Percentiles rank a stretch among this genome's conserved stretches.
These are phyloP conservation scores for Drosophila lowei DNA, from an alignment of 1,140 invertebrate genomes.

Conservation along the genomic window DNA sequence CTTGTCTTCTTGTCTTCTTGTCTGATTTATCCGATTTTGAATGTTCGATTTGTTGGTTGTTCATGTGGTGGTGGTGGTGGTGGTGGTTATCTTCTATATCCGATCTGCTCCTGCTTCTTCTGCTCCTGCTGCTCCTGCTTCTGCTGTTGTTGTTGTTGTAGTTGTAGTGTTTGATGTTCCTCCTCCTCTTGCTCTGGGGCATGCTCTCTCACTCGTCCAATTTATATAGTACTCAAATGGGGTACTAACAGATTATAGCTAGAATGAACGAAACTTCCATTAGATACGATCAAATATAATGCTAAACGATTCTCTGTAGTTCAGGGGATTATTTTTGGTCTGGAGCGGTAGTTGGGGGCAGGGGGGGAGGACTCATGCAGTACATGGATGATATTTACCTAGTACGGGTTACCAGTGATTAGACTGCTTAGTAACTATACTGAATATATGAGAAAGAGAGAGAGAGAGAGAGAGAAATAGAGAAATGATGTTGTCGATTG, in stretches of 20 bases:
- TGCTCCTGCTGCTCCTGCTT: not conserved
- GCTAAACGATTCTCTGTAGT: too few species aligned
- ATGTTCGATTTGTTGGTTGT: conserved; percentile 17
- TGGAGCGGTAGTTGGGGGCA: too few species aligned
- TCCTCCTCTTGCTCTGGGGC: conserved; percentile 7
- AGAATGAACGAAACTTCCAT: conserved; percentile 31
- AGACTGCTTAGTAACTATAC: conserved; percentile 77
- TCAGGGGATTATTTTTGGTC: too few species aligned
- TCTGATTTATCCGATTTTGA: conserved; percentile 13
- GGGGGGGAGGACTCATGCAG: too few species aligned
- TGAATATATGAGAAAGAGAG: conserved; percentile 36
- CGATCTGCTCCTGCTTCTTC: conserved; percentile 18
- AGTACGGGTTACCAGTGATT: conserved; percentile 68
- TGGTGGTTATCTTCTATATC: conserved; percentile 37
- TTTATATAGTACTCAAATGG: conserved; percentile 65
- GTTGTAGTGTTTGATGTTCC: conserved; percentile 9
- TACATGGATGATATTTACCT: conserved; percentile 65
- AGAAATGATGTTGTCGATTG: not conserved
- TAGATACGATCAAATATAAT: not conserved
- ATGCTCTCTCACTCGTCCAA: conserved; percentile 49
- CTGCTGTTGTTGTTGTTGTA: not conserved
- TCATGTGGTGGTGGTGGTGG: conserved; percentile 23
- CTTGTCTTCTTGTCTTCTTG: conserved; percentile 22
- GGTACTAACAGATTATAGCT: conserved; percentile 80
- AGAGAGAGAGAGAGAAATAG: too few species aligned